Evolutionary conservation across 1,140 invertebrate species (phyloP).

Genomic region (Drosophila quadrilineata): DNA sequence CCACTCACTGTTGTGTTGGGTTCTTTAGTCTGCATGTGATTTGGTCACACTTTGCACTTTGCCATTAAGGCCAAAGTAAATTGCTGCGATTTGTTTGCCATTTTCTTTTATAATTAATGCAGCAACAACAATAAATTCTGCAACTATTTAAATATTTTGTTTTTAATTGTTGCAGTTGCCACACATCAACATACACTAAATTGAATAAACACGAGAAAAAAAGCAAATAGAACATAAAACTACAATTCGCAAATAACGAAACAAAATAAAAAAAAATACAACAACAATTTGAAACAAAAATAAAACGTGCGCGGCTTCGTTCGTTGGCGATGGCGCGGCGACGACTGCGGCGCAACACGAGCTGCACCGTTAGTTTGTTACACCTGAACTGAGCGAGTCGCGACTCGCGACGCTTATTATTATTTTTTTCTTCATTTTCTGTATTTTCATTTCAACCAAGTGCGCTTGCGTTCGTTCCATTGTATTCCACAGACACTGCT

Average conservation of each 20-base stretch:
- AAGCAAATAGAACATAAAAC: constrained; percentile 6
- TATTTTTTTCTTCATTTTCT: too few species aligned
- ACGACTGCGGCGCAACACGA: constrained; percentile 61
- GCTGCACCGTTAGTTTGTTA: constrained; percentile 78
- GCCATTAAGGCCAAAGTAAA: constrained; percentile 43
- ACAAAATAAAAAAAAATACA: background rate
- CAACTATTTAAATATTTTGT: constrained; percentile 10
- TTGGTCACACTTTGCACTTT: constrained; percentile 55
- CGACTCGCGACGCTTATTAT: too few species aligned
- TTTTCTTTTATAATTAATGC: background rate
- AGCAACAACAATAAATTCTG: constrained; percentile 3
- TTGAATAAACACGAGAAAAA: constrained; percentile 16
- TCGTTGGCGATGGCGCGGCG: constrained; percentile 56
- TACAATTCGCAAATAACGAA: background rate
- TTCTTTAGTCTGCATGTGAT: background rate
- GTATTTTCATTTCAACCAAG: constrained; percentile 41
- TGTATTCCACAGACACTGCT: too few species aligned
- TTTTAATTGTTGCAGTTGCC: constrained; percentile 33
- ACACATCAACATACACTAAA: constrained; percentile 33
- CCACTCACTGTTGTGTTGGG: constrained; percentile 1
- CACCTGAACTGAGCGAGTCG: constrained; percentile 53
- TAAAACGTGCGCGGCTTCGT: constrained; percentile 50
- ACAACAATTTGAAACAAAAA: background rate
- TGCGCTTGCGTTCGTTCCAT: constrained; percentile 25
- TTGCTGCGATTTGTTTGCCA: background rate